Conservation (phyloP, 1,140 invertebrate genomes). For the Zaprionus inermis region DNA sequence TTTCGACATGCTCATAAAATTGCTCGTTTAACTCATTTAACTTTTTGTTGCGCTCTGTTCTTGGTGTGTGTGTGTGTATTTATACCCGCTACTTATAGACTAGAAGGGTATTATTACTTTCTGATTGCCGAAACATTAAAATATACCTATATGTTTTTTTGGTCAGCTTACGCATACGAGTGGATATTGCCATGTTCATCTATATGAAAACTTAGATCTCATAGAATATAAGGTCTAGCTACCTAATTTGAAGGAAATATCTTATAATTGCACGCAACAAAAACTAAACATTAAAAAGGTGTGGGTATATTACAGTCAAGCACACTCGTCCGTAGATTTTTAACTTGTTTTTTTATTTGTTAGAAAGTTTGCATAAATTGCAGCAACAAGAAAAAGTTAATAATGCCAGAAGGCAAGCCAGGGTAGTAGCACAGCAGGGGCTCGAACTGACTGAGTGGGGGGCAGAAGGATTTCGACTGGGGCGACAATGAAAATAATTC, state of each 20-base stretch:
- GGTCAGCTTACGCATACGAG: no score
- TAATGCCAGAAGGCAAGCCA: constrained; percentile 60
- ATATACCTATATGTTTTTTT: no score
- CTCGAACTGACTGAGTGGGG: neutral
- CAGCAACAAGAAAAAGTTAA: constrained; percentile 77
- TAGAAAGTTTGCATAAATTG: constrained; percentile 80
- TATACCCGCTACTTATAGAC: no score
- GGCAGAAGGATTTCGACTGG: constrained; percentile 47
- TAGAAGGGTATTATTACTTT: no score
- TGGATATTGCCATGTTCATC: no score
- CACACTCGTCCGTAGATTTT: no score
- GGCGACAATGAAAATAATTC: constrained; percentile 83
- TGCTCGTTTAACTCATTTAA: constrained; percentile 83
- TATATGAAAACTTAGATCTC: no score
- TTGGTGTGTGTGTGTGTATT: constrained; percentile 18
- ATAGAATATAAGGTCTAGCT: no score
- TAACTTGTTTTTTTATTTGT: constrained; percentile 24
- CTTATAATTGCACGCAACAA: no score
- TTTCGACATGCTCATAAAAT: constrained; percentile 76
- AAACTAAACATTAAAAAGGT: neutral
- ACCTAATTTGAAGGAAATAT: no score
- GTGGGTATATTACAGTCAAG: neutral
- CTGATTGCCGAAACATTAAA: no score
- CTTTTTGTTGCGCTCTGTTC: constrained; percentile 64
- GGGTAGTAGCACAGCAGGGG: constrained; percentile 14